Percentiles rank a stretch among this genome's conserved stretches.
phyloP scores from a whole-genome alignment of 2,888 invertebrate genomes.

The Ecliptopera silaceata region DNA sequence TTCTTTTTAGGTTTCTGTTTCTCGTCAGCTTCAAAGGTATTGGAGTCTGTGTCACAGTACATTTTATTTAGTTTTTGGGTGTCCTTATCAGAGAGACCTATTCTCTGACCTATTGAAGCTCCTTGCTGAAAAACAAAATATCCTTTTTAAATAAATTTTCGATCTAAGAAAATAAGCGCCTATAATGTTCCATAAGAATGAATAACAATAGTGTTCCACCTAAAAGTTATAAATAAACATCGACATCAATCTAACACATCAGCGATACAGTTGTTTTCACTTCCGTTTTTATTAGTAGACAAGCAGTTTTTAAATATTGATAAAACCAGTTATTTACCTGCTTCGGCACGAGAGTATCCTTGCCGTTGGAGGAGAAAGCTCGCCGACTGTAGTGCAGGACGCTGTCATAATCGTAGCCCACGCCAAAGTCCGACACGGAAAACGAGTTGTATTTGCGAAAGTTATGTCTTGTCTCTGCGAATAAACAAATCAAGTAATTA shows the following conservation, averaged over 20 bases:
- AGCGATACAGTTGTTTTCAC: background rate
- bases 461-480: constrained; percentile 73
- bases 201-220: too few relatives aligned
- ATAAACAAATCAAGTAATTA: constrained; percentile 35
- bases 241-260: background rate
- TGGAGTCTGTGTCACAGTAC: constrained; percentile 77
- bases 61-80: constrained; percentile 81
- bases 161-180: too few relatives aligned
- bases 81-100: constrained; percentile 83
- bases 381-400: constrained; percentile 88
- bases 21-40: constrained; percentile 49
- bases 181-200: too few relatives aligned
- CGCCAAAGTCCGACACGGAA: constrained; percentile 86
- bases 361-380: constrained; percentile 87
- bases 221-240: background rate
- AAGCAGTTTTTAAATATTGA: background rate
- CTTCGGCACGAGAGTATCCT: constrained; percentile 86
- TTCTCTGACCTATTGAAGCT: constrained; percentile 81
- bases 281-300: background rate
- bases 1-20: constrained; percentile 56
- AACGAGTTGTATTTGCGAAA: constrained; percentile 86
- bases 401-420: constrained; percentile 88
- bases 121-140: constrained; percentile 52
- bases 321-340: constrained; percentile 52
- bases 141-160: too few relatives aligned